These are phyloP conservation scores for Edolisoma coerulescens DNA, from an alignment of 2,113 vertebrate genomes.

Conservation along the genomic window DNA sequence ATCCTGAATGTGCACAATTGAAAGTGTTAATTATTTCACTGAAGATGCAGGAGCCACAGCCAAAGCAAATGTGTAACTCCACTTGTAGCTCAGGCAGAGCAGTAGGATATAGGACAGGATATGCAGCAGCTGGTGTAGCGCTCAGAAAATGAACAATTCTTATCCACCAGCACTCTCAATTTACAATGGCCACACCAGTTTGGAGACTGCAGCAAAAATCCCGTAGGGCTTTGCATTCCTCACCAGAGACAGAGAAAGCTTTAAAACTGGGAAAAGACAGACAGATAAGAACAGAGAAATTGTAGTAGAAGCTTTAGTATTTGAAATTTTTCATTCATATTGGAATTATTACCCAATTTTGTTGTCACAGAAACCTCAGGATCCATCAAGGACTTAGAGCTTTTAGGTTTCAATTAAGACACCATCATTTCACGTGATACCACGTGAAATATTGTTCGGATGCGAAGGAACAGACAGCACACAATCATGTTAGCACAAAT, in stretches of 20 bases:
- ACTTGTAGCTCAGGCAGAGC: background rate
- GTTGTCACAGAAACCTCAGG: background rate
- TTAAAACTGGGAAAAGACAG: background rate
- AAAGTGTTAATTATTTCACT: background rate
- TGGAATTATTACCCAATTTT: background rate
- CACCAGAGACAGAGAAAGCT: rapidly evolving
- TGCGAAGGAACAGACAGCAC: background rate
- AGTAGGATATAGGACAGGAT: background rate
- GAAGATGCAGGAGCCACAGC: background rate
- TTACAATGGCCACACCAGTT: background rate
- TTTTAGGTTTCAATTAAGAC: background rate
- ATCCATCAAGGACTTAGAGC: background rate
- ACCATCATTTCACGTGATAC: background rate
- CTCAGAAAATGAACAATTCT: background rate
- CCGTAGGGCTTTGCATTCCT: background rate
- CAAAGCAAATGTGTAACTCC: background rate
- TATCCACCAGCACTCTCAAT: background rate
- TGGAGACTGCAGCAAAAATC: background rate
- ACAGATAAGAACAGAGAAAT: background rate
- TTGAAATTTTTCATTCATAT: background rate
- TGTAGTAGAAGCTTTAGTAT: background rate
- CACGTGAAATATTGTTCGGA: background rate
- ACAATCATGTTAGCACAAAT: background rate
- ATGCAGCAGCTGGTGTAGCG: background rate
- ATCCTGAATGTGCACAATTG: background rate